Percentiles rank a stretch among this genome's conserved stretches.
phyloP scores from a whole-genome alignment of 2,113 vertebrate species.

The Semnopithecus entellus region DNA sequence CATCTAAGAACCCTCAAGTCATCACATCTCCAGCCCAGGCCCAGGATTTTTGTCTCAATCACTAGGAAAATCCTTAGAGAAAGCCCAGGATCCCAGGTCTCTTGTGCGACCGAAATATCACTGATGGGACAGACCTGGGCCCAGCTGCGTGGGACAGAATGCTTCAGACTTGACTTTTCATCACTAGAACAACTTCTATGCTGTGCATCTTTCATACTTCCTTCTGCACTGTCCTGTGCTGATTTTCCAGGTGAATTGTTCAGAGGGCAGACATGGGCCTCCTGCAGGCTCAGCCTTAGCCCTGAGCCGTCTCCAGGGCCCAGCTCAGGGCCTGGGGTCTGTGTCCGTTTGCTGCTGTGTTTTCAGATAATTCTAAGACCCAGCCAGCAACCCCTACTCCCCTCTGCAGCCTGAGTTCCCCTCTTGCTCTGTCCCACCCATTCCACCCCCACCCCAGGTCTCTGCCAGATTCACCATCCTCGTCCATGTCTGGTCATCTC shows the following conservation, averaged over 20 bases:
- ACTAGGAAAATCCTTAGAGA: background rate
- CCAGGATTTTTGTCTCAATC: background rate
- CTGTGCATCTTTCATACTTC: rapidly evolving
- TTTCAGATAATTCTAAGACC: background rate
- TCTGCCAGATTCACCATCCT: background rate
- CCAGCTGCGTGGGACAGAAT: rapidly evolving
- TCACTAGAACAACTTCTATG: background rate
- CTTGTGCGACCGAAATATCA: rapidly evolving
- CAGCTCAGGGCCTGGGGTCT: background rate
- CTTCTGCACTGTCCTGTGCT: too few relatives aligned
- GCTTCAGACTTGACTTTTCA: background rate
- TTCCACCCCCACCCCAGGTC: background rate
- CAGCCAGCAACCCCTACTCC: rapidly evolving
- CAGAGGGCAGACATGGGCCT: background rate
- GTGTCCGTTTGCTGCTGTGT: background rate
- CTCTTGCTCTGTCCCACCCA: background rate
- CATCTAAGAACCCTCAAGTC: background rate
- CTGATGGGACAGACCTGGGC: rapidly evolving
- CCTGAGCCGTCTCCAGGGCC: rapidly evolving
- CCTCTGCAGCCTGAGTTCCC: background rate
- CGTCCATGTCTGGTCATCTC: background rate
- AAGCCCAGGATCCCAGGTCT: too few relatives aligned
- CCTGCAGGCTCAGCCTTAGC: too few relatives aligned
- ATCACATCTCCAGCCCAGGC: background rate
- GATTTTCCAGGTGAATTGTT: rapidly evolving